These are phyloP conservation scores for Drosophila punjabiensis DNA, from an alignment of 1,140 invertebrate species.

Conservation along the genomic window DNA sequence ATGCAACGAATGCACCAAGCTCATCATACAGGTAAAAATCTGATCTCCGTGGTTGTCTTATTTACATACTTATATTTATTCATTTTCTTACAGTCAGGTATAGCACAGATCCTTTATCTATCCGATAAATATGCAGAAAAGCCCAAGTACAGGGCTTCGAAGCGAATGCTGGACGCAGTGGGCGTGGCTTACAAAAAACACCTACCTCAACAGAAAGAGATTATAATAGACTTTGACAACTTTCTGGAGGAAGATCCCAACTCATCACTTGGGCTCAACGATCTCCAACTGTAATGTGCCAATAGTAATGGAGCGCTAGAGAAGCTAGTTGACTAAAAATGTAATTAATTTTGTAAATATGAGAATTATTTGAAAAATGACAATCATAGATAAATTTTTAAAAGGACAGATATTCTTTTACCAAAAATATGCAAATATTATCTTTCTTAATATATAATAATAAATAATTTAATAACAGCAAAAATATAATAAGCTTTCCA, in stretches of 20 bases:
- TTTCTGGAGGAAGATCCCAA: constrained; percentile 27
- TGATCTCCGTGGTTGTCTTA: background rate
- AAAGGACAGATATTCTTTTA: background rate
- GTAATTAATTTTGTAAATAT: background rate
- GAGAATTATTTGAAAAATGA: background rate
- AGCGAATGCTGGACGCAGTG: constrained; percentile 92
- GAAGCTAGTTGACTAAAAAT: background rate
- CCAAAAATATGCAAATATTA: background rate
- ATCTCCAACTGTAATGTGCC: constrained; percentile 11
- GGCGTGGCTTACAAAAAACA: constrained; percentile 87
- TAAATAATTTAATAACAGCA: background rate
- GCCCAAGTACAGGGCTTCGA: constrained; percentile 89
- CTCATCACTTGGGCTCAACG: constrained; percentile 12
- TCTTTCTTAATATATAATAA: background rate
- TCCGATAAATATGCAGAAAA: constrained; percentile 92
- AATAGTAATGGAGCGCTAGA: background rate
- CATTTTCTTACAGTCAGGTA: constrained; percentile 89
- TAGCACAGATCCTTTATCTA: constrained; percentile 92
- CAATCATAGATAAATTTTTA: background rate
- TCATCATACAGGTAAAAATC: constrained; percentile 91
- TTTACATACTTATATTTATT: background rate
- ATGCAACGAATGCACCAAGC: constrained; percentile 98
- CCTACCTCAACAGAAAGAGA: constrained; percentile 48
- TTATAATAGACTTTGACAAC: constrained; percentile 60
- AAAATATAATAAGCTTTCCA: background rate